A percentile compares a stretch with the other conserved stretches of the same genome.
phyloP scores from a whole-genome alignment of 2,113 vertebrate species.

The Cheilinus undulatus region DNA sequence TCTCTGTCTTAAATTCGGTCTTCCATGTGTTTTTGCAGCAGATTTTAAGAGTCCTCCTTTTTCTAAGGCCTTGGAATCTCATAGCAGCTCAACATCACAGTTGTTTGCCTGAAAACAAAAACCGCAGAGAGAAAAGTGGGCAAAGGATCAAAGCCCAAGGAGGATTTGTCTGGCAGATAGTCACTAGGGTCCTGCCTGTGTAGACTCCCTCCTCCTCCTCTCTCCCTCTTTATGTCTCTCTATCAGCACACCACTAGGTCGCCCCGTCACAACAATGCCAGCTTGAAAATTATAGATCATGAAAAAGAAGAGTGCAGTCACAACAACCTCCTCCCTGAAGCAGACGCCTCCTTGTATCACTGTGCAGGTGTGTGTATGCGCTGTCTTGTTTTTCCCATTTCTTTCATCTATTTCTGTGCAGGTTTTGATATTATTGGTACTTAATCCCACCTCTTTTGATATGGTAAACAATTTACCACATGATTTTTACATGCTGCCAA shows the following conservation, averaged over 20 bases:
- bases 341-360: conserved; percentile 73
- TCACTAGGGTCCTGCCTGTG: conserved; percentile 55
- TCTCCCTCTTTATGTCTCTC: conserved; percentile 29
- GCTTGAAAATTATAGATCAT: conserved; percentile 87
- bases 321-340: conserved; percentile 70
- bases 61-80: conserved; percentile 39
- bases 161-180: conserved; percentile 74
- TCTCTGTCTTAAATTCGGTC: conserved; percentile 15
- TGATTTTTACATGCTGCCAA: conserved; percentile 32
- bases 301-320: conserved; percentile 72
- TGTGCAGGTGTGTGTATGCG: neutral
- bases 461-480: conserved; percentile 20
- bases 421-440: conserved; percentile 40
- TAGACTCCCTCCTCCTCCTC: conserved; percentile 27
- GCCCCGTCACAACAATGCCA: conserved; percentile 81
- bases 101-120: conserved; percentile 69
- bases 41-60: conserved; percentile 27
- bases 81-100: conserved; percentile 64
- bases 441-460: conserved; percentile 32
- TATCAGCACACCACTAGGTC: conserved; percentile 36
- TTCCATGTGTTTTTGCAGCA: neutral
- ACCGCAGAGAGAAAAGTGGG: conserved; percentile 65
- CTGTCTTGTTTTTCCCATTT: neutral
- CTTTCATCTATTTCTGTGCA: conserved; percentile 34
- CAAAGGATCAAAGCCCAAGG: conserved; percentile 69